Base-by-base conservation (phyloP, 2,888 invertebrate species). In the Lithophane leautieri region DNA sequence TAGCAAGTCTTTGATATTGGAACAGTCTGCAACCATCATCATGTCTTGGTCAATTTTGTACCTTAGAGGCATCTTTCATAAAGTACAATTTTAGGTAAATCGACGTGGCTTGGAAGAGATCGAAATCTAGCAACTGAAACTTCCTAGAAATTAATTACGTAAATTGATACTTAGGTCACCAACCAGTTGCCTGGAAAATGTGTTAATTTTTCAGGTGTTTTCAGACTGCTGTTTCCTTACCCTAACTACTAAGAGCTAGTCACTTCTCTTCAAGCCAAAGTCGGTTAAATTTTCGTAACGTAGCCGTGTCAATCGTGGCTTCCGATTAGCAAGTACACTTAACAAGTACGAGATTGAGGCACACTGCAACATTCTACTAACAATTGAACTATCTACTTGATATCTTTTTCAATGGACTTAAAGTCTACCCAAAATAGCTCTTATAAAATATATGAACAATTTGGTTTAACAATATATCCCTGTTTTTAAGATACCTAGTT, bases 11-110 rank as follows among this genome's bases (percentile, higher is more conserved):
- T 79, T 72, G 73, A 78, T 80, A 76, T 68, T 74, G 50, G n/a
- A 79, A 79, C 76, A 71, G 71, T 74, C 78, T 78, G 60, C 83
- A 83, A 73, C 76, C 77, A 78, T 73, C 67, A 52, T 78, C 76
- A 72, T 77, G 50, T 78, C 76, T 81, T 80, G 83, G 87, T 83
- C 85, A 85, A 78, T 81, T 81, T 87, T 86, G 86, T 86, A 86
- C 88, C 88, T 66, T 70, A 76, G 78, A 84, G 79, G 87, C 80
- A 86, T 76, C 67, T 65, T 78, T 60, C 56, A 77, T 74, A 77
- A 76, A 67, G 47, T 75, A 61, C 60, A 19, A 80, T 74, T 70
- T 73, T 63, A 83, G 60, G 47, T 82, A 56, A 62, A 77, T 74
- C 72, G 61, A 73, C 70, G 67, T 66, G 68, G 65, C 78, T 74